Evolutionary conservation across 2,888 invertebrate species (phyloP).

Genomic region (Caenorhabditis sp.): DNA sequence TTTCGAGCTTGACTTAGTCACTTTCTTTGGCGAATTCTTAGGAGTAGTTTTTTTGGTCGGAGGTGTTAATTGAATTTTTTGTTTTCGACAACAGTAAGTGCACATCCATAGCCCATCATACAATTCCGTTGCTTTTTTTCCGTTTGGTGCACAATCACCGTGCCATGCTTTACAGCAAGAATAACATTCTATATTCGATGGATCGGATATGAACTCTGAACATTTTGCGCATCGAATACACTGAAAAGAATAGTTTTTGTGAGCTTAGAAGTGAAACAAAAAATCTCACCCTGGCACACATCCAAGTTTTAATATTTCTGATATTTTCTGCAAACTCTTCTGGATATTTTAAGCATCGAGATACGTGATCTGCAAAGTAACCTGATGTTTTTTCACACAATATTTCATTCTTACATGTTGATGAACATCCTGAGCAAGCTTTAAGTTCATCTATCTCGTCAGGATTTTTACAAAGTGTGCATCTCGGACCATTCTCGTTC

Average conservation of each 20-base stretch:
- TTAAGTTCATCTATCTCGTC: background rate
- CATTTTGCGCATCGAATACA: slow-evolving; percentile 10
- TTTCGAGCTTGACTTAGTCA: background rate
- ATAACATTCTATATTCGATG: slow-evolving; percentile 6
- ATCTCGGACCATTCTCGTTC: background rate
- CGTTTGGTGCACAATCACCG: slow-evolving; percentile 10
- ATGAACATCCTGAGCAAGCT: background rate
- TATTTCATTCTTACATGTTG: background rate
- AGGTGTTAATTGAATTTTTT: background rate
- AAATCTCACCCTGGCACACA: slow-evolving; percentile 3
- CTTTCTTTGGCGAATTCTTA: background rate
- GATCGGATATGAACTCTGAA: background rate
- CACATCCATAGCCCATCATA: slow-evolving; percentile 5
- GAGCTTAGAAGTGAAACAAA: no score
- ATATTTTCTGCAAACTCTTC: background rate
- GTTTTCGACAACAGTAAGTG: background rate
- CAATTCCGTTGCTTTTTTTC: background rate
- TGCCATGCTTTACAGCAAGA: slow-evolving; percentile 8
- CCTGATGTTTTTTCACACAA: no score
- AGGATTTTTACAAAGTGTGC: background rate
- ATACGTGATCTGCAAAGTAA: slow-evolving; percentile 6
- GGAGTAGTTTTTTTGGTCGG: background rate
- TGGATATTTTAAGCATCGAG: slow-evolving; percentile 2
- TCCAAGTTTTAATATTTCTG: background rate
- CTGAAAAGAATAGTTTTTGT: no score